phyloP scores from a whole-genome alignment of 2,797 vertebrate genomes.

The Diceros bicornis region DNA sequence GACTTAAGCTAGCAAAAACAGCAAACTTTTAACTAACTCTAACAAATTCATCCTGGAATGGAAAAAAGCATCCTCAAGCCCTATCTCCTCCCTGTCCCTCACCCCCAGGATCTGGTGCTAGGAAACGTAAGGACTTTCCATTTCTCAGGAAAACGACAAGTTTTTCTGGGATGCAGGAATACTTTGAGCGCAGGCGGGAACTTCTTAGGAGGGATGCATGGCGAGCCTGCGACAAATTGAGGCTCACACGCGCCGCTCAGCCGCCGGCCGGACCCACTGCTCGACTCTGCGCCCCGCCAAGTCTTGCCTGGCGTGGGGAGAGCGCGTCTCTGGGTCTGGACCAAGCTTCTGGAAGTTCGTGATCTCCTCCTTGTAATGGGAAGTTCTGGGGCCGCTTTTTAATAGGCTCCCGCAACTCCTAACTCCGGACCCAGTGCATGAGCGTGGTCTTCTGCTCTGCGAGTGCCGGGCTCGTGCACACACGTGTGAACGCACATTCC shows the following conservation, averaged over 20 bases:
- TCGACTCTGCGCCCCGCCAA: neutral
- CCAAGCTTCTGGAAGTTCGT: neutral
- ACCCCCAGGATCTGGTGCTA: neutral
- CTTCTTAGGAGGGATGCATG: neutral
- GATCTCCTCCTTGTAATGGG: neutral
- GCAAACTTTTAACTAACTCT: neutral
- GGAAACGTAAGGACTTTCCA: neutral
- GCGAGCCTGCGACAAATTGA: neutral
- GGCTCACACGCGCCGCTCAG: constrained; percentile 22
- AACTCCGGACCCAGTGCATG: neutral
- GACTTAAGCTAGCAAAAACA: neutral
- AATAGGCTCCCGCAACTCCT: neutral
- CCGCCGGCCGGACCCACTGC: constrained; percentile 5
- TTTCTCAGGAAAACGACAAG: constrained; percentile 40
- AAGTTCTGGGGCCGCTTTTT: neutral
- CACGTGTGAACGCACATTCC: neutral
- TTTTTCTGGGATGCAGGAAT: neutral
- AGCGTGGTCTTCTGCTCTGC: neutral
- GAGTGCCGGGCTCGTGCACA: neutral
- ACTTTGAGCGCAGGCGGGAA: neutral
- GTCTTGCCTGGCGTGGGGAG: neutral
- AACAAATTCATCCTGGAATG: neutral
- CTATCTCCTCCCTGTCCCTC: neutral
- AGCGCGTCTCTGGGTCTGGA: neutral
- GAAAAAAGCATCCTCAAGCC: neutral